Evolutionary conservation across 1,140 invertebrate species (phyloP).

Genomic region (Pseudomyrmex flavicornis): DNA sequence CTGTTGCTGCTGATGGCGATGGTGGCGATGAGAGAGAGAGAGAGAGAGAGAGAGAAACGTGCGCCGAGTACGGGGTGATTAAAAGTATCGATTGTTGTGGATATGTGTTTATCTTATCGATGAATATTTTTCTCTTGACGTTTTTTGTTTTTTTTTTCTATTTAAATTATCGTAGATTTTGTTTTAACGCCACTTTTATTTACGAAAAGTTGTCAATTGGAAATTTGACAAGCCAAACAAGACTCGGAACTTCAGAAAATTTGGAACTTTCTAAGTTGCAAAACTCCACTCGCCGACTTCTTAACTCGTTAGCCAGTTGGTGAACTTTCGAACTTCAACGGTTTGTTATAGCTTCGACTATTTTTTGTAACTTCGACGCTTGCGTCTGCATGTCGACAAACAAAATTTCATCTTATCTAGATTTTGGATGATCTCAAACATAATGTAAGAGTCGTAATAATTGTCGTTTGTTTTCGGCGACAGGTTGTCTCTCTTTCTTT

Average conservation of each 20-base stretch:
- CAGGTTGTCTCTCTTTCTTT: neutral
- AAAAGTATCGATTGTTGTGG: conserved; percentile 49
- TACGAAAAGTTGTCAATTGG: neutral
- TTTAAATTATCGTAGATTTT: conserved; percentile 5
- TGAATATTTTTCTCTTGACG: conserved; percentile 6
- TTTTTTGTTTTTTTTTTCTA: neutral
- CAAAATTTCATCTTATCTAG: neutral
- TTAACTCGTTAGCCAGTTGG: too few relatives aligned
- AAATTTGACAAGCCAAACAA: too few relatives aligned
- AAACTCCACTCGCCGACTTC: too few relatives aligned
- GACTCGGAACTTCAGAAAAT: neutral
- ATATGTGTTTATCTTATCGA: neutral
- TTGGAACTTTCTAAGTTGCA: neutral
- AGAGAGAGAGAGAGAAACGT: conserved; percentile 32
- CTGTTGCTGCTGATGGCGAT: conserved; percentile 53
- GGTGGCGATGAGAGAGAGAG: conserved; percentile 33
- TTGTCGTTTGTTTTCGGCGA: conserved; percentile 13
- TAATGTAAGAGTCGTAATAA: neutral
- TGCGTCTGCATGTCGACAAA: neutral
- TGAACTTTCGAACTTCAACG: neutral
- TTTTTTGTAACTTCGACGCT: neutral
- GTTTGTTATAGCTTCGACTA: neutral
- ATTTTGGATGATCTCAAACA: neutral
- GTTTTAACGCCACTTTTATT: neutral
- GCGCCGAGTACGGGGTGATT: conserved; percentile 60